A percentile compares a stretch with the other conserved stretches of the same genome.
Evolutionary conservation across 2,113 vertebrate genomes (phyloP).

Genomic region (Podilymbus podiceps): DNA sequence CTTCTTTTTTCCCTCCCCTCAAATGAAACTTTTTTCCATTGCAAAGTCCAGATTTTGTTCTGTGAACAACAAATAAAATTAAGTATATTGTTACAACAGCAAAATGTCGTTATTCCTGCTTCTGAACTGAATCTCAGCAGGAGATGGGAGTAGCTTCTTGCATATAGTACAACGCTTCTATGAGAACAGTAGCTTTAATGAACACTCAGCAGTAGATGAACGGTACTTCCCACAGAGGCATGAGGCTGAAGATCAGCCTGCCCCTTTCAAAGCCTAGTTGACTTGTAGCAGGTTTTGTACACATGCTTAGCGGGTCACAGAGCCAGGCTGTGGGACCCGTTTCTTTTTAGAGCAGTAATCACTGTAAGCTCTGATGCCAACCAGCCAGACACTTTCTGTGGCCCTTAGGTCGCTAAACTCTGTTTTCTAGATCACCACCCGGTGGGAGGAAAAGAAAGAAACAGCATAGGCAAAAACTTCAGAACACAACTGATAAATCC

Average conservation of each 20-base stretch:
- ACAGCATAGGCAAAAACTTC: neutral
- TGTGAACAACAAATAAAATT: neutral
- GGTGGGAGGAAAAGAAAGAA: neutral
- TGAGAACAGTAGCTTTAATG: neutral
- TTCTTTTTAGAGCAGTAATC: neutral
- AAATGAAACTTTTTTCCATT: neutral
- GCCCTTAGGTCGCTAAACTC: neutral
- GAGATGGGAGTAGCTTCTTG: neutral
- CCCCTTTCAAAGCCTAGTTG: neutral
- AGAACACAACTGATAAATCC: neutral
- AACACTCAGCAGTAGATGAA: neutral
- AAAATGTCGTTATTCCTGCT: neutral
- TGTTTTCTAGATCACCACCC: neutral
- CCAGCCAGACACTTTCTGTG: neutral
- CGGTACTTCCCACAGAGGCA: neutral
- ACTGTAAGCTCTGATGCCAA: neutral
- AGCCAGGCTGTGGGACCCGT: neutral
- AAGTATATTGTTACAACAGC: neutral
- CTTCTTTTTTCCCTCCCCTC: fast-evolving
- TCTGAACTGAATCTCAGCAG: neutral
- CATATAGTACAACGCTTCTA: neutral
- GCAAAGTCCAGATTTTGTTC: neutral
- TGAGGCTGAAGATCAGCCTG: neutral
- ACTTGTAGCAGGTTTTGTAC: neutral
- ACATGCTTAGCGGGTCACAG: neutral